These are phyloP conservation scores for Eueremaeus valkanovi DNA, from an alignment of 2,888 invertebrate species.

Conservation along the genomic window DNA sequence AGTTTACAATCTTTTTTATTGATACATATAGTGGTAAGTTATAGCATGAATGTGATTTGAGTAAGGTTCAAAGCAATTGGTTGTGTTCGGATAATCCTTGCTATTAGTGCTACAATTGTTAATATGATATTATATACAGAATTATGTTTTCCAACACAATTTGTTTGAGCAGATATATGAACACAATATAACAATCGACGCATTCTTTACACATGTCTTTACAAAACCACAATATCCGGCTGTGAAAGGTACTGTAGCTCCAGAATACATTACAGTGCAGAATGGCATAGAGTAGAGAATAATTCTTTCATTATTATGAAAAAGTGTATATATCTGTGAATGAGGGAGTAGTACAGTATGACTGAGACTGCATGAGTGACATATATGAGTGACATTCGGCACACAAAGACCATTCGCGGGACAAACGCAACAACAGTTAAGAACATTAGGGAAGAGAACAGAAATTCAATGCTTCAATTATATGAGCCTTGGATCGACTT, in stretches of 20 bases:
- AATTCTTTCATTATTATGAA: conserved; percentile 32
- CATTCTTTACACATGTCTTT: conserved; percentile 33
- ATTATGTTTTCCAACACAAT: background rate
- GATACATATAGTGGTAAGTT: background rate
- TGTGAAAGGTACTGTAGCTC: background rate
- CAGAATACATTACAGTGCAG: background rate
- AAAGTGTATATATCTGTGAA: conserved; percentile 11
- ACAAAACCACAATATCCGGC: conserved; percentile 35
- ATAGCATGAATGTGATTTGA: background rate
- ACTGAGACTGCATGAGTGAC: conserved; percentile 25
- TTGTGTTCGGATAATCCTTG: conserved; percentile 23
- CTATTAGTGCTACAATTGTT: conserved; percentile 21
- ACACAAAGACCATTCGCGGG: background rate
- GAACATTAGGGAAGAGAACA: background rate
- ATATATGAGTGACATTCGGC: conserved; percentile 7
- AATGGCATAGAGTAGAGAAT: background rate
- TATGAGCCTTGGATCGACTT: background rate
- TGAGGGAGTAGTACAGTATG: conserved; percentile 13
- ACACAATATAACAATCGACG: conserved; percentile 7
- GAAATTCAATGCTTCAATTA: conserved; percentile 19
- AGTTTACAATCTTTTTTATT: conserved; percentile 10
- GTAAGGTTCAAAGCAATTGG: conserved; percentile 1
- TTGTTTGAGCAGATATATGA: background rate
- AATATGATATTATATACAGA: conserved; percentile 30
- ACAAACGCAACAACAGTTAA: background rate